phyloP scores from a whole-genome alignment of 1,140 invertebrate genomes.

The Thrips palmi region DNA sequence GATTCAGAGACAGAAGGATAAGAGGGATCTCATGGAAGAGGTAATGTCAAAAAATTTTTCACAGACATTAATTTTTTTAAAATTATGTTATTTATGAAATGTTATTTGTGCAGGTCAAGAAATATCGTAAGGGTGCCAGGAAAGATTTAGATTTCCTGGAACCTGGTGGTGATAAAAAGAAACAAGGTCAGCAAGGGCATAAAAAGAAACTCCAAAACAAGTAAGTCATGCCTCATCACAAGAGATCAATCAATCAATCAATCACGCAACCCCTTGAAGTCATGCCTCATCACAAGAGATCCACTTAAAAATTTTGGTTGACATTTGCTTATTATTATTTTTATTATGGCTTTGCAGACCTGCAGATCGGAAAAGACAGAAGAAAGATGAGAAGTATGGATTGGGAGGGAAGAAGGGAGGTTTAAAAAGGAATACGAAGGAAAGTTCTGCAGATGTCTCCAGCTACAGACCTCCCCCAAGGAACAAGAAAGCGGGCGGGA shows the following conservation, averaged over 20 bases:
- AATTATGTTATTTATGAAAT: slow-evolving; percentile 3
- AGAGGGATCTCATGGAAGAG: slow-evolving; percentile 62
- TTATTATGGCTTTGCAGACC: too few relatives aligned
- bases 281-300: neutral
- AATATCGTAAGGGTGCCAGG: slow-evolving; percentile 63
- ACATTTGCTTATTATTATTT: slow-evolving; percentile 9
- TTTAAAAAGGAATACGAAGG: slow-evolving; percentile 70
- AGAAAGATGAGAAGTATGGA: slow-evolving; percentile 76
- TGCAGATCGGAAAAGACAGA: slow-evolving; percentile 12
- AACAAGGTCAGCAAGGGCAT: slow-evolving; percentile 13
- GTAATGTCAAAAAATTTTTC: too few relatives aligned
- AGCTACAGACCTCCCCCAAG: too few relatives aligned
- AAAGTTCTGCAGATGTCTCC: slow-evolving; percentile 50
- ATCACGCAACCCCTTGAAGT: slow-evolving; percentile 1
- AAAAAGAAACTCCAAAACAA: slow-evolving; percentile 7
- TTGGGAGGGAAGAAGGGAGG: slow-evolving; percentile 92
- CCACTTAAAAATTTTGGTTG: neutral
- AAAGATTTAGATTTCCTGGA: slow-evolving; percentile 70
- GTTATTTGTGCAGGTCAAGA: slow-evolving; percentile 46
- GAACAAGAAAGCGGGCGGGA: too few relatives aligned
- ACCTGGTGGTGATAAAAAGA: slow-evolving; percentile 23
- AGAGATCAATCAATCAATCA: slow-evolving; percentile 11
- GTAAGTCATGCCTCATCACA: slow-evolving; percentile 11
- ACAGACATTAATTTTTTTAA: too few relatives aligned
- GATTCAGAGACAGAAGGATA: slow-evolving; percentile 54